phyloP scores from a whole-genome alignment of 2,888 invertebrate species.

The Cecidostiba fungosa region DNA sequence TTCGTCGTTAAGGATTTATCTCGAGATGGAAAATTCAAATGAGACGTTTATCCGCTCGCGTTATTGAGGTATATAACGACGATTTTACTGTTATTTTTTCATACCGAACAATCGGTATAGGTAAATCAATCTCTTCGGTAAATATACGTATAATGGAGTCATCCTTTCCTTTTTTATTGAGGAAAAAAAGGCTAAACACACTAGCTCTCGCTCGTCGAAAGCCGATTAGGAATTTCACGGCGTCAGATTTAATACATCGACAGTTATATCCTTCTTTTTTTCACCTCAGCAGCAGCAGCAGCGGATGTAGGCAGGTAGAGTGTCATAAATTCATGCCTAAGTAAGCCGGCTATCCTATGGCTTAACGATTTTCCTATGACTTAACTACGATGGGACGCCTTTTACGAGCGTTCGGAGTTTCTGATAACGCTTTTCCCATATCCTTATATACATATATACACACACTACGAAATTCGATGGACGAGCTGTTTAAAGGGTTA shows the following conservation, averaged over 20 bases:
- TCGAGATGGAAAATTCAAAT: background rate
- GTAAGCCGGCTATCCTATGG: conserved; percentile 11
- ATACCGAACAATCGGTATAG: no score
- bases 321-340: conserved; percentile 46
- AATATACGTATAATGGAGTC: background rate
- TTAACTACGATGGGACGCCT: conserved; percentile 24
- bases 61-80: background rate
- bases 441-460: background rate
- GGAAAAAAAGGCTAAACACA: conserved; percentile 20
- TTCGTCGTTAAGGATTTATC: background rate
- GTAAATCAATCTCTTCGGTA: background rate
- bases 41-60: no score
- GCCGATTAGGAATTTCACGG: conserved; percentile 45
- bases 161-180: background rate
- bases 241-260: conserved; percentile 32
- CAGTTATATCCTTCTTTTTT: conserved; percentile 27
- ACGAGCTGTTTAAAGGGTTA: background rate
- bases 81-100: no score
- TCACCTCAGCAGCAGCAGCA: background rate
- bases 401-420: conserved; percentile 7
- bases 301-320: background rate
- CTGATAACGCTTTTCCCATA: background rate
- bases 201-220: background rate
- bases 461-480: conserved; percentile 10
- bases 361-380: conserved; percentile 46